These are phyloP conservation scores for Parnassius orleans DNA, from an alignment of 2,888 invertebrate species.

Conservation along the genomic window DNA sequence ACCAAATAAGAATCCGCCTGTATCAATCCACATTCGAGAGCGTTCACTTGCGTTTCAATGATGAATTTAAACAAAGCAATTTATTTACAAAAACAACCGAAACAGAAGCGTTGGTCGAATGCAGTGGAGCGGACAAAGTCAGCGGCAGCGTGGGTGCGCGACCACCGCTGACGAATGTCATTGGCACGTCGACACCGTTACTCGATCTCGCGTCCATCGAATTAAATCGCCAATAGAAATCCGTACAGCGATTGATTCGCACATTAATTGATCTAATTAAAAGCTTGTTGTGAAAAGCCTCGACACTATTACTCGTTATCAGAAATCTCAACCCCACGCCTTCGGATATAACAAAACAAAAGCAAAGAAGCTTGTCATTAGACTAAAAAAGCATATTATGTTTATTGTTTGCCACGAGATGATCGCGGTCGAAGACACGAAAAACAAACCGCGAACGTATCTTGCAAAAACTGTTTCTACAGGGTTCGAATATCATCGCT, in stretches of 20 bases:
- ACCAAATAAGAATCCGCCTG: slow-evolving; percentile 8
- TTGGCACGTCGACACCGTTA: slow-evolving; percentile 77
- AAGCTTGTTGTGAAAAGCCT: slow-evolving; percentile 50
- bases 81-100: slow-evolving; percentile 32
- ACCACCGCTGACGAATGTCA: slow-evolving; percentile 74
- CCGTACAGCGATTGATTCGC: slow-evolving; percentile 67
- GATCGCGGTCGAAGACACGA: slow-evolving; percentile 62
- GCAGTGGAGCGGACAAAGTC: slow-evolving; percentile 37
- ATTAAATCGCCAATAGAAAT: slow-evolving; percentile 76
- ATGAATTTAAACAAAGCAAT: slow-evolving; percentile 33
- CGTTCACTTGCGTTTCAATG: slow-evolving; percentile 31
- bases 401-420: slow-evolving; percentile 53
- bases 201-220: slow-evolving; percentile 74
- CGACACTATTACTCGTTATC: slow-evolving; percentile 62
- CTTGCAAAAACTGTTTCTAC: slow-evolving; percentile 38
- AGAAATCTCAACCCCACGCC: slow-evolving; percentile 55
- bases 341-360: slow-evolving; percentile 39
- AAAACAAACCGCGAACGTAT: slow-evolving; percentile 45
- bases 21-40: slow-evolving; percentile 42
- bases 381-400: slow-evolving; percentile 48
- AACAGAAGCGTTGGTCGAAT: slow-evolving; percentile 27
- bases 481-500: slow-evolving; percentile 42
- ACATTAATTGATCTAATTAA: slow-evolving; percentile 71
- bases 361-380: slow-evolving; percentile 44
- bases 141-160: slow-evolving; percentile 42